phyloP scores from a whole-genome alignment of 1,140 invertebrate species.

The Paraescarpia echinospica region DNA sequence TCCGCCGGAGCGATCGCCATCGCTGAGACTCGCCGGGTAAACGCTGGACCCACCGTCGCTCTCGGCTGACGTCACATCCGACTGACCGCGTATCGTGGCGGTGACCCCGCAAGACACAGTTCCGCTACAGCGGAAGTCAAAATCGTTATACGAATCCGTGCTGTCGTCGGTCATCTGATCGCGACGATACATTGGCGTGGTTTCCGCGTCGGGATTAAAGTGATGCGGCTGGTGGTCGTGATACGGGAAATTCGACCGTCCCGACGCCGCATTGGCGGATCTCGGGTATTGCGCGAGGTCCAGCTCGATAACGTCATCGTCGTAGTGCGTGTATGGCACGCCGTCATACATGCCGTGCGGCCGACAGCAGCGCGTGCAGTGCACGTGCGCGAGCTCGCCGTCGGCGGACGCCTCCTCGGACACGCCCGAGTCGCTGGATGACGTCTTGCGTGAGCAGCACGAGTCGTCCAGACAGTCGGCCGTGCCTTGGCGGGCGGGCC shows the following conservation, averaged over 20 bases:
- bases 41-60: not conserved
- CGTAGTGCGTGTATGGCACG: not conserved
- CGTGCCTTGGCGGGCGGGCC: too few relatives aligned
- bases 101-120: not conserved
- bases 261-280: not conserved
- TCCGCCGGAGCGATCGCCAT: not conserved
- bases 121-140: not conserved
- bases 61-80: not conserved
- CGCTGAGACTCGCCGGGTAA: not conserved
- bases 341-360: not conserved
- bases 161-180: not conserved
- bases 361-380: not conserved
- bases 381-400: not conserved
- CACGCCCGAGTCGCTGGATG: not conserved
- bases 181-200: not conserved
- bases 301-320: not conserved
- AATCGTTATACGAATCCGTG: not conserved
- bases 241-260: not conserved
- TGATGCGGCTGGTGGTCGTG: not conserved
- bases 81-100: not conserved
- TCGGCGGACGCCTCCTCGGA: not conserved
- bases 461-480: not conserved
- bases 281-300: not conserved
- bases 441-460: not conserved
- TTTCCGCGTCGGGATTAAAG: not conserved